Evolutionary conservation across 2,113 vertebrate species (phyloP).

Genomic region (Mobula hypostoma): DNA sequence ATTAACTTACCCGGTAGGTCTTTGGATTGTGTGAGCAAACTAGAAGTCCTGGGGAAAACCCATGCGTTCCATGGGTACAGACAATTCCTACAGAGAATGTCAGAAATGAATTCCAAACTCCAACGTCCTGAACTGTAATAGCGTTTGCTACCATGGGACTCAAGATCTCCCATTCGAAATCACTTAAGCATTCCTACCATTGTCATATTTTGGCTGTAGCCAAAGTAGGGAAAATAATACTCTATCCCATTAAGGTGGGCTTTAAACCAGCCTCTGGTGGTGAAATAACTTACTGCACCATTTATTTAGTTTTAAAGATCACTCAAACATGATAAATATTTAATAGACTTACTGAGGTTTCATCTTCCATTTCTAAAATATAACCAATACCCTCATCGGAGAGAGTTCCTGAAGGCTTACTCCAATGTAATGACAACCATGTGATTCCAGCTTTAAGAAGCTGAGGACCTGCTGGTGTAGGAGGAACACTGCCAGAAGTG

Average conservation of each 20-base stretch:
- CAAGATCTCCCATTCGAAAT: neutral
- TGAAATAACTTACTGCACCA: neutral
- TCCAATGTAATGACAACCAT: conserved; percentile 86
- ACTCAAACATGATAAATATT: neutral
- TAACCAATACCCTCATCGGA: conserved; percentile 90
- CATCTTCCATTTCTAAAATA: conserved; percentile 94
- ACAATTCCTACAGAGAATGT: too few species aligned
- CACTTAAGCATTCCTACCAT: neutral
- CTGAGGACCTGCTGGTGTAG: conserved; percentile 76
- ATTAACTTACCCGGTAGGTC: too few species aligned
- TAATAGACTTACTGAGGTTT: conserved; percentile 74
- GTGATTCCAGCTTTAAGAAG: conserved; percentile 80
- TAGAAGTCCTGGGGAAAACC: too few species aligned
- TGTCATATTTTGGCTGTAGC: neutral
- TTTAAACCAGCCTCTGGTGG: neutral
- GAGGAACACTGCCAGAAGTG: conserved; percentile 92
- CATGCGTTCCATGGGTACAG: too few species aligned
- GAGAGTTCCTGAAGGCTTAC: conserved; percentile 79
- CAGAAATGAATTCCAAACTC: too few species aligned
- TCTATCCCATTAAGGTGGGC: neutral
- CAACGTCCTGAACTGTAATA: too few species aligned
- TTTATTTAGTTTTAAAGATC: neutral
- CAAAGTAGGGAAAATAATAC: neutral
- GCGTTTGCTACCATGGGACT: too few species aligned
- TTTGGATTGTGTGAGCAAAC: too few species aligned